Base-by-base conservation (phyloP, 2,797 vertebrate genomes). In the Trematomus bernacchii region DNA sequence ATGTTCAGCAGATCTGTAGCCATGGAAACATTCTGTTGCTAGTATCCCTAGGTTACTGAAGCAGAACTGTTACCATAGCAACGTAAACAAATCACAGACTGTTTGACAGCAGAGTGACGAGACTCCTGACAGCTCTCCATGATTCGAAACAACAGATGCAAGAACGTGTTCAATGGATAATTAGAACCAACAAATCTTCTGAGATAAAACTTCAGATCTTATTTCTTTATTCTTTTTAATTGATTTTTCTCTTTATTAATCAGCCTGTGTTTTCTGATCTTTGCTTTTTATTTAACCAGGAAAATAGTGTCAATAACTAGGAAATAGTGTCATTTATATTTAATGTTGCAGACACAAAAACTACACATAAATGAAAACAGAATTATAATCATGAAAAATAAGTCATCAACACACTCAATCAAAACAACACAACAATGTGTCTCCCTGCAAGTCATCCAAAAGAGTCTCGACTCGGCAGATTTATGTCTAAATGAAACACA, bases 41-140 rank as follows among this genome's bases (percentile, higher is more conserved):
- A 2, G 87, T 88, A 73, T 77, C 84, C 80, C 79, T 0, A 70
- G 82, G 84, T 85, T 76, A 87, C 76, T 1, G 75, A 74, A 19
- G 73, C 59, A 52, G 50, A 51, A 1, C 54, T 47, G 79, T 86
- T 68, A 54, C 82, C 37, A 3, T 74, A 44, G 76, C 86, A 58
- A 83, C 73, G 0, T 74, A 83, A 86, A 88, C 84, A 86, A 77
- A 21, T 30, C 7, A 37, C 43, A 42, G 43, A 10, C 6, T 3
- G 66, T 13, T 3, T 52, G 19, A 55, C 14, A 60, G 48, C 27
- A n/a, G 57, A 58, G 43, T 33, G 46, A 70, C 7, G 10, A 10
- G 23, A 59, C 67, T 63, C 51, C 53, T 53, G 67, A 55, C 55
- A 61, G 11, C 0, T 30, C 43, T 53, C 40, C 10, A 10, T 47